phyloP scores from a whole-genome alignment of 2,888 invertebrate genomes.

The Aricia artaxerxes region DNA sequence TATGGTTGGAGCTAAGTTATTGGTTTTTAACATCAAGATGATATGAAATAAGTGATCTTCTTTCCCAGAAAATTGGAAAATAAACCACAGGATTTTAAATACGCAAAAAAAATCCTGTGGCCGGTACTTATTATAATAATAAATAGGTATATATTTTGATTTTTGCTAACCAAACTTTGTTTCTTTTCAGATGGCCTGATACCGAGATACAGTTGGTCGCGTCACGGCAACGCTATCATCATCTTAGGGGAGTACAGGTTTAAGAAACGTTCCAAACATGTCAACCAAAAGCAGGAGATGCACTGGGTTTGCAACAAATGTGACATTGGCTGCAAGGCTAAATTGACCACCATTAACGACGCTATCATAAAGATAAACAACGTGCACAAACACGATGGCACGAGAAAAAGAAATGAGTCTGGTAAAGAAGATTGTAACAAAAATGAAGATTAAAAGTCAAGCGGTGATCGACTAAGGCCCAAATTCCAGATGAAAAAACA shows the following conservation, averaged over 20 bases:
- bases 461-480: background rate
- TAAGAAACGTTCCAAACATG: slow-evolving; percentile 66
- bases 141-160: too few species aligned
- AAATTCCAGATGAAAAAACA: background rate
- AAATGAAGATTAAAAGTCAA: background rate
- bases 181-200: slow-evolving; percentile 48
- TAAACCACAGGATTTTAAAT: background rate
- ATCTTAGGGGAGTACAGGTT: slow-evolving; percentile 69
- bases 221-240: slow-evolving; percentile 71
- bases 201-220: slow-evolving; percentile 70
- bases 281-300: slow-evolving; percentile 63
- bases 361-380: slow-evolving; percentile 67
- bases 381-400: slow-evolving; percentile 61
- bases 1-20: too few species aligned
- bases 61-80: background rate
- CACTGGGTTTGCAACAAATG: slow-evolving; percentile 75
- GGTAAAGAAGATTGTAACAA: slow-evolving; percentile 17
- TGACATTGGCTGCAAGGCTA: slow-evolving; percentile 72
- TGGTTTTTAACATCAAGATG: background rate
- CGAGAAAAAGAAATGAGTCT: slow-evolving; percentile 50
- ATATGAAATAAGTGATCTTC: background rate
- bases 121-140: too few species aligned
- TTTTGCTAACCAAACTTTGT: background rate
- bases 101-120: background rate
- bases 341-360: slow-evolving; percentile 65